phyloP scores from a whole-genome alignment of 2,888 invertebrate species.

The Idaea dimidiata region DNA sequence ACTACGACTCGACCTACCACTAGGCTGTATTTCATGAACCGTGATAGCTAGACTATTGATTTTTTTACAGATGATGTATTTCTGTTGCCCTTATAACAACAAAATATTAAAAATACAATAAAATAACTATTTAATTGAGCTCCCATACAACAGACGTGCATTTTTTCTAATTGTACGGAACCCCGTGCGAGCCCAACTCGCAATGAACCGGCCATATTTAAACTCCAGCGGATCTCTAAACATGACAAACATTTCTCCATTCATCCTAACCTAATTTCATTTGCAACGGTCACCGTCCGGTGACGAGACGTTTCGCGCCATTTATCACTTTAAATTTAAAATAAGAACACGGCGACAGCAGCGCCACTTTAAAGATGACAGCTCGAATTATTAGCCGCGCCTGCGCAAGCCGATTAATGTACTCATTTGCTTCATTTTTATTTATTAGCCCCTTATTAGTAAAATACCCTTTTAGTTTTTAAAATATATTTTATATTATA shows the following conservation, averaged over 20 bases:
- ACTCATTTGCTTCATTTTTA: constrained; percentile 69
- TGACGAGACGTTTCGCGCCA: constrained; percentile 32
- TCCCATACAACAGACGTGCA: too few relatives aligned
- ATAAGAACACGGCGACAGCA: constrained; percentile 33
- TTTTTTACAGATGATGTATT: too few relatives aligned
- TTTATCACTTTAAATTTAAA: constrained; percentile 44
- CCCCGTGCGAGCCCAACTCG: too few relatives aligned
- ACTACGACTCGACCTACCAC: too few relatives aligned
- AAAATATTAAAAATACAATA: too few relatives aligned
- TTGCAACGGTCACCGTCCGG: constrained; percentile 20
- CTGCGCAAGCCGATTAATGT: constrained; percentile 60
- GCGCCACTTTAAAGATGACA: constrained; percentile 61
- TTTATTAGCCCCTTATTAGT: constrained; percentile 62
- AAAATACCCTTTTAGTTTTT: constrained; percentile 18
- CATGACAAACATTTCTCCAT: neutral
- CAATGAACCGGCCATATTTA: too few relatives aligned
- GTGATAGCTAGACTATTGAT: too few relatives aligned
- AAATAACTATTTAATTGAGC: too few relatives aligned
- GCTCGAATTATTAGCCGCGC: constrained; percentile 59
- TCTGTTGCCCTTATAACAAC: too few relatives aligned
- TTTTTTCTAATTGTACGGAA: too few relatives aligned
- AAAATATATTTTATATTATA: neutral
- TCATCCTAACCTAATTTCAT: constrained; percentile 4
- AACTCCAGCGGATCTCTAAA: neutral
- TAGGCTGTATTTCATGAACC: too few relatives aligned